Evolutionary conservation across 2,797 vertebrate genomes (phyloP).

Genomic region (Acanthiza pusilla): DNA sequence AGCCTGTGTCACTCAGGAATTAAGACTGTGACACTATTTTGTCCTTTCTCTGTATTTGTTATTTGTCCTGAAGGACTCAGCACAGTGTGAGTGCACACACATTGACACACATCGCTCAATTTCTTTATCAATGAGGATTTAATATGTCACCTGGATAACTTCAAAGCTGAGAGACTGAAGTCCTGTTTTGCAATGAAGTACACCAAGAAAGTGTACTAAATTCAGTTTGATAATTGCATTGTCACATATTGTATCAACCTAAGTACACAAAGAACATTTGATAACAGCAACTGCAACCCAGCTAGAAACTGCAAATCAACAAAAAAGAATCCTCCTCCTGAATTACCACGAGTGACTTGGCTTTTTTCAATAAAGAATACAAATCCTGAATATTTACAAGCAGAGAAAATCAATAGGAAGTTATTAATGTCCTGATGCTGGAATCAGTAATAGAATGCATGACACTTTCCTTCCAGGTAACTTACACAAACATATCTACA

Average conservation of each 20-base stretch:
- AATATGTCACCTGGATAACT: neutral
- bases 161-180: neutral
- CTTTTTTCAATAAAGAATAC: neutral
- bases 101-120: no score
- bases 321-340: neutral
- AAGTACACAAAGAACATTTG: neutral
- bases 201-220: neutral
- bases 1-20: neutral
- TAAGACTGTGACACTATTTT: neutral
- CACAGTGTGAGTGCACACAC: fast-evolving
- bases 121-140: neutral
- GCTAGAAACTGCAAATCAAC: neutral
- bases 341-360: fast-evolving
- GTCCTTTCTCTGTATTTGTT: neutral
- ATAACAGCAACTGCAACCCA: neutral
- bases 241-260: neutral
- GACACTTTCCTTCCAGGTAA: neutral
- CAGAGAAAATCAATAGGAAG: neutral
- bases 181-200: neutral
- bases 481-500: neutral
- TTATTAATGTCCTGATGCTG: neutral
- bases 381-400: neutral
- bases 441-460: neutral
- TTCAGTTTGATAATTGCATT: neutral
- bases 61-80: neutral